Evolutionary conservation across 2,113 vertebrate genomes (phyloP).

Genomic region (Caretta caretta): DNA sequence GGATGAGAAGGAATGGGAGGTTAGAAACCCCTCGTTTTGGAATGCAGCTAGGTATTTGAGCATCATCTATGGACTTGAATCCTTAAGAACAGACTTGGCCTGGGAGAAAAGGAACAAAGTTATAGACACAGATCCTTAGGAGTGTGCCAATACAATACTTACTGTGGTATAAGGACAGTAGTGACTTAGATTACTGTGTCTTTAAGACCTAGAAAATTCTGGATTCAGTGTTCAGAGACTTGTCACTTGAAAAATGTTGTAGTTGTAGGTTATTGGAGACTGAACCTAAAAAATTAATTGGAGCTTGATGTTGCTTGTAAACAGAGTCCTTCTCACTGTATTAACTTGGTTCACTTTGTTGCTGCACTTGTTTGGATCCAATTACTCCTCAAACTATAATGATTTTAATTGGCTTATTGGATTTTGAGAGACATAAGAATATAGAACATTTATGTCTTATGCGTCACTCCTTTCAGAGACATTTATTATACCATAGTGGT

Average conservation of each 20-base stretch:
- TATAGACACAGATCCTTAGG: neutral
- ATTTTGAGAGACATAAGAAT: neutral
- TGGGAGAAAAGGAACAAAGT: neutral
- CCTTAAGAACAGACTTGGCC: constrained; percentile 51
- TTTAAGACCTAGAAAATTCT: neutral
- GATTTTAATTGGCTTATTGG: neutral
- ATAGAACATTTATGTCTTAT: neutral
- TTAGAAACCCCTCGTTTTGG: constrained; percentile 34
- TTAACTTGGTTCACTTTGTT: neutral
- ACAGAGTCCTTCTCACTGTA: neutral
- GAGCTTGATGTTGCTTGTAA: neutral
- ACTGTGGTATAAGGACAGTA: neutral
- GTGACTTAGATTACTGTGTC: neutral
- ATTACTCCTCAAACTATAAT: neutral
- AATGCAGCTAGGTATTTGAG: constrained; percentile 20
- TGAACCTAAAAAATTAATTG: constrained; percentile 6
- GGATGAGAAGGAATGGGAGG: no score
- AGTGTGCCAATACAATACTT: neutral
- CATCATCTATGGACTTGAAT: constrained; percentile 46
- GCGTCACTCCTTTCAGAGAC: neutral
- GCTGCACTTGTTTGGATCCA: neutral
- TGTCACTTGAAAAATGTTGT: neutral
- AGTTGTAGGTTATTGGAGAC: neutral
- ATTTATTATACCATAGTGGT: neutral
- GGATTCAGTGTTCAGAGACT: neutral